Conservation (phyloP, 1,140 invertebrate genomes). For the Oreohelix idahoensis region DNA sequence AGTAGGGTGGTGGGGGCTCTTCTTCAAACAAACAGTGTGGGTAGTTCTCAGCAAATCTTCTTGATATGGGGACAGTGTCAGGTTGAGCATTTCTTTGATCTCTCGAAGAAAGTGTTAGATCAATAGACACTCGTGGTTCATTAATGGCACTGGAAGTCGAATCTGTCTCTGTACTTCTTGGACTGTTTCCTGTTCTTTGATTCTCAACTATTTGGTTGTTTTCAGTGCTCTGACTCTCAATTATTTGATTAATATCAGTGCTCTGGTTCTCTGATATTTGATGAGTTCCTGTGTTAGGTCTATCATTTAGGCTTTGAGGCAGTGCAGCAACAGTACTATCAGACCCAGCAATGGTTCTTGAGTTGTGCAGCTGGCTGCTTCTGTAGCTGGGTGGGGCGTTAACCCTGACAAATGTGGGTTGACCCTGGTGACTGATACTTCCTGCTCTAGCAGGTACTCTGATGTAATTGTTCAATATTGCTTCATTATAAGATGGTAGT, state of each 20-base stretch:
- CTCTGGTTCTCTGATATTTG: background rate
- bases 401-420: background rate
- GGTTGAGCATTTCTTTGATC: background rate
- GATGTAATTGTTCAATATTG: slow-evolving; percentile 14
- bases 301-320: background rate
- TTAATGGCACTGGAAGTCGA: background rate
- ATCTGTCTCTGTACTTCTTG: background rate
- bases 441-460: slow-evolving; percentile 5
- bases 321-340: background rate
- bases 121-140: background rate
- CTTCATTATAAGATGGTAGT: slow-evolving; percentile 30
- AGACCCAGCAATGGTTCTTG: background rate
- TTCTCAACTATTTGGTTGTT: background rate
- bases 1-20: slow-evolving; percentile 33
- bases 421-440: background rate
- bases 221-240: background rate
- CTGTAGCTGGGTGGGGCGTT: slow-evolving; percentile 35
- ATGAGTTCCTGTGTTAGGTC: background rate
- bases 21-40: slow-evolving; percentile 30
- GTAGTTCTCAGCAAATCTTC: slow-evolving; percentile 29
- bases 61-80: background rate
- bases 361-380: background rate
- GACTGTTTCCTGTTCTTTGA: background rate
- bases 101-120: background rate
- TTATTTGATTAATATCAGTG: background rate